Conservation (phyloP, 2,113 vertebrate genomes). For the Labrus mixtus region DNA sequence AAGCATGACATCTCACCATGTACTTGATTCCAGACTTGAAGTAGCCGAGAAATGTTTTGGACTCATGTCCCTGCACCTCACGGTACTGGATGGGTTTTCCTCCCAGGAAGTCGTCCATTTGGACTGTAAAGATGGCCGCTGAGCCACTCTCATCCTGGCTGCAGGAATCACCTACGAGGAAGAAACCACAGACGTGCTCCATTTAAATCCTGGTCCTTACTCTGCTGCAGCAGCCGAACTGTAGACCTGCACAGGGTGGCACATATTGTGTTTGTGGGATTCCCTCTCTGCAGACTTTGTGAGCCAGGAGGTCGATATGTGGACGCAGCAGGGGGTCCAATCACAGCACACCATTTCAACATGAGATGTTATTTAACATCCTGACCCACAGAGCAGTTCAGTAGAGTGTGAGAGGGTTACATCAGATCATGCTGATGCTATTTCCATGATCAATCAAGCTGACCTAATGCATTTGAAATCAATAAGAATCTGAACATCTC, state of each 20-base stretch:
- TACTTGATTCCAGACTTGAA: constrained; percentile 98
- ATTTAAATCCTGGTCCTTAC: background rate
- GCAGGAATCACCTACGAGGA: constrained; percentile 88
- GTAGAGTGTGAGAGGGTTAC: constrained; percentile 16
- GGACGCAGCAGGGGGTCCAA: constrained; percentile 1
- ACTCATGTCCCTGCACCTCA: constrained; percentile 94
- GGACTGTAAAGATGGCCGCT: constrained; percentile 95
- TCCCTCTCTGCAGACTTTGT: background rate
- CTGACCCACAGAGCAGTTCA: background rate
- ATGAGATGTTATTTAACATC: constrained; percentile 16
- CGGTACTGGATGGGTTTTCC: constrained; percentile 95
- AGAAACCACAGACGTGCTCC: background rate
- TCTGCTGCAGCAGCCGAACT: background rate
- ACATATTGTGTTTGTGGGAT: background rate
- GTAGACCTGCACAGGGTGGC: background rate
- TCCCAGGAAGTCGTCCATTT: constrained; percentile 95
- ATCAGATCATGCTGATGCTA: constrained; percentile 46
- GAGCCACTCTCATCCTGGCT: constrained; percentile 95
- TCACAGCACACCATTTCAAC: constrained; percentile 8
- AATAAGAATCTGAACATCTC: constrained; percentile 5
- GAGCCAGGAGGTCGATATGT: constrained; percentile 12
- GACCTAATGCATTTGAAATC: constrained; percentile 35
- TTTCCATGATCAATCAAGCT: constrained; percentile 45
- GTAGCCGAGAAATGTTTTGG: constrained; percentile 92
- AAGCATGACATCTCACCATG: constrained; percentile 85